These are phyloP conservation scores for Eulemur coronatus DNA, from an alignment of 2,797 vertebrate species.

Conservation along the genomic window DNA sequence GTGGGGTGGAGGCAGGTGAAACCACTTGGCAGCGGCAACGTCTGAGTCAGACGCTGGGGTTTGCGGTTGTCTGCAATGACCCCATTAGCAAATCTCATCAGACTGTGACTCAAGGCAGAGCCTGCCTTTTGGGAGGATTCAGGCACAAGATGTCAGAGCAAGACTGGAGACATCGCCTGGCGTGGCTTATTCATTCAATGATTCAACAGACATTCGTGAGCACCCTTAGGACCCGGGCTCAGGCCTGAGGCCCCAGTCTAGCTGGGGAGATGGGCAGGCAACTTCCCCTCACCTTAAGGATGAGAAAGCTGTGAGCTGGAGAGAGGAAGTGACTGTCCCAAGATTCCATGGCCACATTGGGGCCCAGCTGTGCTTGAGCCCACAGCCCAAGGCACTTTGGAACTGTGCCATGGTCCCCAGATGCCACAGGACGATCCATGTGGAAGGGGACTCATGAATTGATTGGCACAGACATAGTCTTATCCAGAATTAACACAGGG, in stretches of 20 bases:
- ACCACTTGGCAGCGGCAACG: neutral
- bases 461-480: neutral
- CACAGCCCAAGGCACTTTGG: neutral
- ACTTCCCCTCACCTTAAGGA: neutral
- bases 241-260: neutral
- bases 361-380: neutral
- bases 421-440: rapidly evolving
- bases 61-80: neutral
- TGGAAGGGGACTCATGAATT: neutral
- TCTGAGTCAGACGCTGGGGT: neutral
- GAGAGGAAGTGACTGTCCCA: neutral
- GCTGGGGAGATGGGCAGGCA: neutral
- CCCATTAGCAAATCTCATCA: neutral
- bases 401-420: rapidly evolving
- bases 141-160: neutral
- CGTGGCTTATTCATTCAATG: neutral
- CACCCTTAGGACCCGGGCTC: neutral
- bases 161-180: neutral
- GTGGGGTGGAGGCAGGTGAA: neutral
- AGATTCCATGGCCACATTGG: neutral
- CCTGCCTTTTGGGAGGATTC: neutral
- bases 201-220: neutral
- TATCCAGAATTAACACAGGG: neutral
- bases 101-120: neutral
- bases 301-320: neutral